phyloP scores from a whole-genome alignment of 2,888 invertebrate species.

The Dasypogon diadema region DNA sequence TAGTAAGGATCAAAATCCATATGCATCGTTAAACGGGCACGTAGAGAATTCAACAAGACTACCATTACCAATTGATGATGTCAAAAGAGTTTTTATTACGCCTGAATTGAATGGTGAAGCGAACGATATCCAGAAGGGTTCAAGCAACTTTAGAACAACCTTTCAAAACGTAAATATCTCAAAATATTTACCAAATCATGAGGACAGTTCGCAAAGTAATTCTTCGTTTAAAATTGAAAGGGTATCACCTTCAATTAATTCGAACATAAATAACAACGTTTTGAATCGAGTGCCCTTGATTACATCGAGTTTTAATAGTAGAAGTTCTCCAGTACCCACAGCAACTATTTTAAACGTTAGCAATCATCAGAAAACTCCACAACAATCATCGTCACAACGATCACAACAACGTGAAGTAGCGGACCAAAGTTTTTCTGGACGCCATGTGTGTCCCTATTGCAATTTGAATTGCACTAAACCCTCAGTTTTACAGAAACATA shows the following conservation, averaged over 20 bases:
- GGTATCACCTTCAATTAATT: background rate
- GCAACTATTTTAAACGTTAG: conserved; percentile 60
- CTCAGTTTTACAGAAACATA: conserved; percentile 93
- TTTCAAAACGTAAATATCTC: background rate
- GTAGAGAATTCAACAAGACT: background rate
- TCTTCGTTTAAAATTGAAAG: conserved; percentile 1
- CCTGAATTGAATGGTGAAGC: conserved; percentile 14
- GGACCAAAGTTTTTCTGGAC: conserved; percentile 68
- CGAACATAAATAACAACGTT: conserved; percentile 29
- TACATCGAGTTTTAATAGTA: background rate
- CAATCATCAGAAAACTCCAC: conserved; percentile 38
- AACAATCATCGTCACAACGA: conserved; percentile 50
- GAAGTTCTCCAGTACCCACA: conserved; percentile 59
- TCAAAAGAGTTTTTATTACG: background rate
- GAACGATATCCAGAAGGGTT: background rate
- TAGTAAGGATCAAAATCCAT: conserved; percentile 5
- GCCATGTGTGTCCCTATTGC: conserved; percentile 89
- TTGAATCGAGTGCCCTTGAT: conserved; percentile 30
- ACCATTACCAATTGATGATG: background rate
- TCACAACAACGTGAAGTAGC: conserved; percentile 51
- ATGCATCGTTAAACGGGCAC: conserved; percentile 26
- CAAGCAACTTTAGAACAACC: background rate
- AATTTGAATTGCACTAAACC: conserved; percentile 91
- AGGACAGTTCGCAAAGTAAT: conserved; percentile 29
- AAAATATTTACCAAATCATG: conserved; percentile 7